phyloP scores from a whole-genome alignment of 2,888 invertebrate genomes.

The Heliconius cydno region DNA sequence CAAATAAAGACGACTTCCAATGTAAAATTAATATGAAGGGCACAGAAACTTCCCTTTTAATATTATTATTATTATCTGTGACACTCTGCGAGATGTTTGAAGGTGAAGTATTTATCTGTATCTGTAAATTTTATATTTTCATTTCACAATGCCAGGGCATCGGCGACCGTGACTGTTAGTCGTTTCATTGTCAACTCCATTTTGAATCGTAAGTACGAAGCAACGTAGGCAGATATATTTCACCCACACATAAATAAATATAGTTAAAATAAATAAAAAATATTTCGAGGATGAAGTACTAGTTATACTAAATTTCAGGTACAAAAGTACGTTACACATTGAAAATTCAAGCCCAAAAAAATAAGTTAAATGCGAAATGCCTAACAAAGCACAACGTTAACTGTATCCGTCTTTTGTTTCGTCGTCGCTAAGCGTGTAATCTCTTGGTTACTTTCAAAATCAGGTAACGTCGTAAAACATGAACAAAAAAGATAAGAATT shows the following conservation, averaged over 20 bases:
- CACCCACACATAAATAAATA: slow-evolving; percentile 30
- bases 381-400: slow-evolving; percentile 17
- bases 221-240: slow-evolving; percentile 33
- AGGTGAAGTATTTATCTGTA: slow-evolving; percentile 28
- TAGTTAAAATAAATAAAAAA: slow-evolving; percentile 17
- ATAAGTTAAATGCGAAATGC: slow-evolving; percentile 18
- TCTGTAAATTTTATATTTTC: slow-evolving; percentile 25
- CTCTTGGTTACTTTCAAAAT: slow-evolving; percentile 17
- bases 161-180: slow-evolving; percentile 38
- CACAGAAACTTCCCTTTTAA: slow-evolving; percentile 12
- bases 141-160: slow-evolving; percentile 31
- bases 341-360: slow-evolving; percentile 5
- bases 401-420: slow-evolving; percentile 36
- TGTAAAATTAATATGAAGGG: slow-evolving; percentile 4
- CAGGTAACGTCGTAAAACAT: slow-evolving; percentile 24
- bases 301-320: not conserved
- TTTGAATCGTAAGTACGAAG: slow-evolving; percentile 31
- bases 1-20: not conserved
- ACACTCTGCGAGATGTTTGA: slow-evolving; percentile 8
- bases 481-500: slow-evolving; percentile 1
- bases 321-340: not conserved
- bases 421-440: slow-evolving; percentile 20
- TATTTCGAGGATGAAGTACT: not conserved
- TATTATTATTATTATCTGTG: slow-evolving; percentile 8
- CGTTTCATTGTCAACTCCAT: slow-evolving; percentile 44